A percentile compares a stretch with the other conserved stretches of the same genome.
These are phyloP conservation scores for Panagrolaimus sp. DNA, from an alignment of 1,140 invertebrate species.

Conservation along the genomic window DNA sequence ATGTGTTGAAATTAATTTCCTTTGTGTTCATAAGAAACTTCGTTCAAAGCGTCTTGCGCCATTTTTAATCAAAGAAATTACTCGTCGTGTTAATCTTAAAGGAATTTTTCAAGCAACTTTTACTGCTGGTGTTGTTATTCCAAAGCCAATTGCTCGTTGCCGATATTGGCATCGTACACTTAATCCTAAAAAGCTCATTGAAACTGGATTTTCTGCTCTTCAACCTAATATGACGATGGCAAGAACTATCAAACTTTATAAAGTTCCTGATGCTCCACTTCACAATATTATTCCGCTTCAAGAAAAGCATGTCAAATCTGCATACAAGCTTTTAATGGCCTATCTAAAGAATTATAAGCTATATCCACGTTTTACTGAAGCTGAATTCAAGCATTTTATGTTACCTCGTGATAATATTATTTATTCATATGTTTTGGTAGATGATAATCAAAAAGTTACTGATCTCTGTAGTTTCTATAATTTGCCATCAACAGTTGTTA, in stretches of 20 bases:
- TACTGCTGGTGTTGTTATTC: slow-evolving; percentile 93
- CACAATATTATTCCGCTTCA: slow-evolving; percentile 55
- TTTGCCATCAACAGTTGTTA: slow-evolving; percentile 95
- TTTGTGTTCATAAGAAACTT: slow-evolving; percentile 98
- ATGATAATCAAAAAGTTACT: slow-evolving; percentile 64
- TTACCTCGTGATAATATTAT: slow-evolving; percentile 80
- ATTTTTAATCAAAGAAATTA: slow-evolving; percentile 94
- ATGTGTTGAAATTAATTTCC: slow-evolving; percentile 98
- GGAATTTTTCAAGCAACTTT: slow-evolving; percentile 86
- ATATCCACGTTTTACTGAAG: slow-evolving; percentile 78
- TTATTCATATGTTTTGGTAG: slow-evolving; percentile 81
- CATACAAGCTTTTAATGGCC: slow-evolving; percentile 67
- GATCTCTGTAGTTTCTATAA: slow-evolving; percentile 98
- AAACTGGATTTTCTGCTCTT: slow-evolving; percentile 92
- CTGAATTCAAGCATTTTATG: slow-evolving; percentile 96
- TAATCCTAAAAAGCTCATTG: slow-evolving; percentile 95
- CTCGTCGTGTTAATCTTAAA: slow-evolving; percentile 82
- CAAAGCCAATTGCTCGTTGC: slow-evolving; percentile 91
- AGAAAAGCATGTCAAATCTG: slow-evolving; percentile 71
- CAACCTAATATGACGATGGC: slow-evolving; percentile 98
- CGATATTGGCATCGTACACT: slow-evolving; percentile 96
- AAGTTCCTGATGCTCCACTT: slow-evolving; percentile 64
- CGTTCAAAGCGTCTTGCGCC: slow-evolving; percentile 93
- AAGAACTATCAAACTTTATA: slow-evolving; percentile 88
- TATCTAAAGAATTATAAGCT: slow-evolving; percentile 85